Evolutionary conservation across 2,113 vertebrate species (phyloP).

Genomic region (Trochalopteron elliotii): DNA sequence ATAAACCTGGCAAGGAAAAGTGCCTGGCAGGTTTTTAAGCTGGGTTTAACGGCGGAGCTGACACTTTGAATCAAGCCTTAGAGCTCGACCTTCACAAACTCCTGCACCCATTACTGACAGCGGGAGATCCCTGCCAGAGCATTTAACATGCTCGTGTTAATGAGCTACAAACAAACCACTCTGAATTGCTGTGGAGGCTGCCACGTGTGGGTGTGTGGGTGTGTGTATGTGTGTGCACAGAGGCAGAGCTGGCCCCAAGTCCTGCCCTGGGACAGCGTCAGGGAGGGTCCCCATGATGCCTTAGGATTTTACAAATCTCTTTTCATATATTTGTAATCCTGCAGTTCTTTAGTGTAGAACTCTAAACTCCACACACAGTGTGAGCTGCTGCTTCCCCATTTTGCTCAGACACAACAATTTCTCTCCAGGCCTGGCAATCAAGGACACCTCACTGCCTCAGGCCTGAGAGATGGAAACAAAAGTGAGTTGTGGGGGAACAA

Average conservation of each 20-base stretch:
- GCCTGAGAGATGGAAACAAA: neutral
- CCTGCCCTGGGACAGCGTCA: accelerated
- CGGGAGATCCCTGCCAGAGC: neutral
- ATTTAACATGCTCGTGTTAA: neutral
- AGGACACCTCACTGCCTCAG: neutral
- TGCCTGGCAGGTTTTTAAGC: neutral
- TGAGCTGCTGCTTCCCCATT: neutral
- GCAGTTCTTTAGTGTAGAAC: neutral
- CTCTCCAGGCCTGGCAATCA: neutral
- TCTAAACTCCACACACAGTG: neutral
- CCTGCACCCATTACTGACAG: neutral
- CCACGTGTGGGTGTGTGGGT: too few species aligned
- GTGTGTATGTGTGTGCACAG: neutral
- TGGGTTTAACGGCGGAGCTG: neutral
- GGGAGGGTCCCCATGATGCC: accelerated
- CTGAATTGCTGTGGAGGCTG: too few species aligned
- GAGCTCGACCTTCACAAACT: neutral
- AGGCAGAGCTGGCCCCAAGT: neutral
- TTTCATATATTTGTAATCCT: accelerated
- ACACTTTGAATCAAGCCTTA: slow-evolving; percentile 24
- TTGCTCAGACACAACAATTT: neutral
- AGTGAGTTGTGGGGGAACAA: neutral
- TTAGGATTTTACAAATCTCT: neutral
- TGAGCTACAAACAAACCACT: neutral
- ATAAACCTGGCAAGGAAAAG: neutral